These are phyloP conservation scores for Tetrao urogallus DNA, from an alignment of 2,113 vertebrate species.

Conservation along the genomic window DNA sequence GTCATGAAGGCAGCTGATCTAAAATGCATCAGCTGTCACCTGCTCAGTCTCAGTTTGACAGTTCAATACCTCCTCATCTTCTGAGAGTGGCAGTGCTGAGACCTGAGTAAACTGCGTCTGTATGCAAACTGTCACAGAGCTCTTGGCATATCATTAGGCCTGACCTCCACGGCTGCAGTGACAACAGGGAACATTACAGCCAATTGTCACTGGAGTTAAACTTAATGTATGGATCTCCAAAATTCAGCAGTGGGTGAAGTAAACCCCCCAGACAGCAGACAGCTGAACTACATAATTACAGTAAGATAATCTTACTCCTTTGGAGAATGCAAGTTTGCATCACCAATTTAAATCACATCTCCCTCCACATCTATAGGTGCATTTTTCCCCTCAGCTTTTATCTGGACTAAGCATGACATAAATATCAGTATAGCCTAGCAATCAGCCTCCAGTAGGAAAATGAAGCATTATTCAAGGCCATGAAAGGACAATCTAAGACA, in stretches of 20 bases:
- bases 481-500: not conserved
- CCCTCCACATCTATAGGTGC: not conserved
- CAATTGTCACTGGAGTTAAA: constrained; percentile 56
- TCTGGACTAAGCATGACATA: not conserved
- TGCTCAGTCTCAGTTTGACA: constrained; percentile 68
- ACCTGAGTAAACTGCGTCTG: constrained; percentile 66
- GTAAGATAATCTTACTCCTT: constrained; percentile 9
- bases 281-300: constrained; percentile 61
- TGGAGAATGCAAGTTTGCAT: not conserved
- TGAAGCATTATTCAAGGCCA: not conserved
- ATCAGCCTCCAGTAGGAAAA: not conserved
- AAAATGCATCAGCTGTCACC: constrained; percentile 76
- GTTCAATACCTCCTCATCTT: constrained; percentile 75
- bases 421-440: not conserved
- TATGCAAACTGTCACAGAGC: constrained; percentile 77
- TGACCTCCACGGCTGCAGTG: constrained; percentile 64
- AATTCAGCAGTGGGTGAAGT: not conserved
- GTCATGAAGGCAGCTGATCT: constrained; percentile 69
- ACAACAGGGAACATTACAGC: constrained; percentile 56
- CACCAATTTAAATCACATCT: not conserved
- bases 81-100: constrained; percentile 72
- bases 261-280: not conserved
- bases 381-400: not conserved
- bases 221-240: constrained; percentile 33
- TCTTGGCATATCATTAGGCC: constrained; percentile 71